A percentile compares a stretch with the other conserved stretches of the same genome.
These are phyloP conservation scores for Artemia sinica DNA, from an alignment of 2,888 invertebrate species.

Conservation along the genomic window DNA sequence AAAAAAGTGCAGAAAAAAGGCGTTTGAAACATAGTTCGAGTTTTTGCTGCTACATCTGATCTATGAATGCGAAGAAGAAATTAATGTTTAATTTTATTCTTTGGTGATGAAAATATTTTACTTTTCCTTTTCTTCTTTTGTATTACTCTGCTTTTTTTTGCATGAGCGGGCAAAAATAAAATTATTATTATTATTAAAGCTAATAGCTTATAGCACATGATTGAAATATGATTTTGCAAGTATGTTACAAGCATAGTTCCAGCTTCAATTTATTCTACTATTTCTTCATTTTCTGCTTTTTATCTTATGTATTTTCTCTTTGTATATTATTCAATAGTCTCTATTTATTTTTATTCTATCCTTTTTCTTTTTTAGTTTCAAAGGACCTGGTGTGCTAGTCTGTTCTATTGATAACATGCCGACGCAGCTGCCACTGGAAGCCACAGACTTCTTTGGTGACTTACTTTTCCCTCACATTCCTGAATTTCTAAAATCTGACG, in stretches of 20 bases:
- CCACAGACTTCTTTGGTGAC: conserved; percentile 94
- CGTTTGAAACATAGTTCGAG: too few relatives aligned
- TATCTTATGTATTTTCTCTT: not conserved
- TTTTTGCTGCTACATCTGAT: too few relatives aligned
- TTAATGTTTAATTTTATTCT: too few relatives aligned
- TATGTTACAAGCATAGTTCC: not conserved
- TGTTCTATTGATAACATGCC: conserved; percentile 99
- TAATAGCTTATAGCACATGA: too few relatives aligned
- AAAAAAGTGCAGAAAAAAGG: too few relatives aligned
- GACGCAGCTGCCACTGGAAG: conserved; percentile 88
- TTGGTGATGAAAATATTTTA: too few relatives aligned
- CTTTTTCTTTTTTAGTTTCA: conserved; percentile 46
- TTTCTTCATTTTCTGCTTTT: not conserved
- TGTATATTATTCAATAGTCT: not conserved
- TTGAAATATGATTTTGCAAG: too few relatives aligned
- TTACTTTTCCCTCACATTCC: conserved; percentile 68
- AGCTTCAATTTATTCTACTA: not conserved
- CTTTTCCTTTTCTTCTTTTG: too few relatives aligned
- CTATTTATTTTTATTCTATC: not conserved
- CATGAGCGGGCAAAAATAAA: too few relatives aligned
- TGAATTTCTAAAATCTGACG: conserved; percentile 73
- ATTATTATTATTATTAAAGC: too few relatives aligned
- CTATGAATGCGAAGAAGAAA: too few relatives aligned
- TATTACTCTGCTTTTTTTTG: too few relatives aligned
- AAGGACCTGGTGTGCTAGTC: conserved; percentile 91